These are phyloP conservation scores for Araneus ventricosus DNA, from an alignment of 1,140 invertebrate genomes.

Conservation along the genomic window DNA sequence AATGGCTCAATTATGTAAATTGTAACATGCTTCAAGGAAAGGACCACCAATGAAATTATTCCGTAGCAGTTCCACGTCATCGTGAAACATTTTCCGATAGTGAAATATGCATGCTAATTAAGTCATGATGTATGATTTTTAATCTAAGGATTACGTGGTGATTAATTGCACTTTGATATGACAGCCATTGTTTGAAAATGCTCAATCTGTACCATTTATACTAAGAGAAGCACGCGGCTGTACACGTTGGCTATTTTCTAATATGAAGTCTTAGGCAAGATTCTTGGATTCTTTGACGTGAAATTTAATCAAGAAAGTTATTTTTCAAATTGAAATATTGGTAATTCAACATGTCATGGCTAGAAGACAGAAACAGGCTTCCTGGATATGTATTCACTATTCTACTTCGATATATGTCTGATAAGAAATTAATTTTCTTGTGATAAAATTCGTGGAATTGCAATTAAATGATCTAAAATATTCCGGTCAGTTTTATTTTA, in stretches of 20 bases:
- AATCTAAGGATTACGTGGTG: slow-evolving; percentile 42
- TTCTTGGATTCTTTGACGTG: not conserved
- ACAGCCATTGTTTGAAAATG: slow-evolving; percentile 15
- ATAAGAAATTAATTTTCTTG: no score
- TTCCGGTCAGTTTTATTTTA: no score
- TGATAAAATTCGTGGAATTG: no score
- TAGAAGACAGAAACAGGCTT: no score
- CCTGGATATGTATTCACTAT: no score
- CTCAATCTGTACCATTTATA: not conserved
- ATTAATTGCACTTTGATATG: slow-evolving; percentile 56
- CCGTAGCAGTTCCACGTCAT: slow-evolving; percentile 3
- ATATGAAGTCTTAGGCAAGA: not conserved
- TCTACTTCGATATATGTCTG: no score
- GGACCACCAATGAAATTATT: slow-evolving; percentile 56
- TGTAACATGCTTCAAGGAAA: slow-evolving; percentile 41
- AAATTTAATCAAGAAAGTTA: slow-evolving; percentile 28
- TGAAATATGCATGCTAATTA: slow-evolving; percentile 65
- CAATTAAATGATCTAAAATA: no score
- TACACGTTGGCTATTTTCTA: not conserved
- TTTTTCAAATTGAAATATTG: not conserved
- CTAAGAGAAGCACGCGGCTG: no score
- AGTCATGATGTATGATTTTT: slow-evolving; percentile 65
- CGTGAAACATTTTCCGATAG: slow-evolving; percentile 32
- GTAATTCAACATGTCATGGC: no score
- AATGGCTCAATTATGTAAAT: slow-evolving; percentile 65